Evolutionary conservation across 2,888 invertebrate species (phyloP).

Genomic region (Dioctria rufipes): DNA sequence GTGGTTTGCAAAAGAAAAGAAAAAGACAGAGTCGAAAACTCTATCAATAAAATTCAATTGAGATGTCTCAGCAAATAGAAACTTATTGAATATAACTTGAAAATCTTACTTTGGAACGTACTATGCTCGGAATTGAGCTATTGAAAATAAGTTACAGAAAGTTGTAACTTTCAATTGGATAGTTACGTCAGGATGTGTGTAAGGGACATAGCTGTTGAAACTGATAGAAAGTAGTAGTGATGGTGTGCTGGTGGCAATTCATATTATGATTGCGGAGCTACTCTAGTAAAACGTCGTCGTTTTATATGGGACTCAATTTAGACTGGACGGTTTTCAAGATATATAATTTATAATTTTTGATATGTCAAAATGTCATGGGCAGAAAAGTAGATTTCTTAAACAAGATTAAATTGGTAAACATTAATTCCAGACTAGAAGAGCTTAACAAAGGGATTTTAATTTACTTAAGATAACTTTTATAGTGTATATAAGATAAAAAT

Average conservation of each 20-base stretch:
- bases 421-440: not conserved
- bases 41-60: conserved; percentile 54
- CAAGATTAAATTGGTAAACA: not conserved
- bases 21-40: conserved; percentile 41
- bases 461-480: not conserved
- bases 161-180: conserved; percentile 54
- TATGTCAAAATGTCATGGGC: conserved; percentile 43
- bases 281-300: conserved; percentile 15
- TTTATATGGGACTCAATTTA: not conserved
- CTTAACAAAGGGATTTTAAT: not conserved
- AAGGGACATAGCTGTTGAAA: conserved; percentile 29
- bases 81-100: conserved; percentile 54
- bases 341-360: conserved; percentile 42
- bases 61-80: conserved; percentile 52
- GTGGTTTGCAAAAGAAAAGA: conserved; percentile 30
- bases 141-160: conserved; percentile 53
- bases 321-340: conserved; percentile 30
- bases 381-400: not conserved
- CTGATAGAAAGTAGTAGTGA: conserved; percentile 30
- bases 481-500: too few relatives aligned
- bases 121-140: conserved; percentile 48
- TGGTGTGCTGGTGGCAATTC: conserved; percentile 17
- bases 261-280: conserved; percentile 12
- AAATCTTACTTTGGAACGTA: conserved; percentile 42
- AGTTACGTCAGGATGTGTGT: conserved; percentile 44